These are phyloP conservation scores for Anolis carolinensis DNA, from an alignment of 2,113 vertebrate species.

Conservation along the genomic window DNA sequence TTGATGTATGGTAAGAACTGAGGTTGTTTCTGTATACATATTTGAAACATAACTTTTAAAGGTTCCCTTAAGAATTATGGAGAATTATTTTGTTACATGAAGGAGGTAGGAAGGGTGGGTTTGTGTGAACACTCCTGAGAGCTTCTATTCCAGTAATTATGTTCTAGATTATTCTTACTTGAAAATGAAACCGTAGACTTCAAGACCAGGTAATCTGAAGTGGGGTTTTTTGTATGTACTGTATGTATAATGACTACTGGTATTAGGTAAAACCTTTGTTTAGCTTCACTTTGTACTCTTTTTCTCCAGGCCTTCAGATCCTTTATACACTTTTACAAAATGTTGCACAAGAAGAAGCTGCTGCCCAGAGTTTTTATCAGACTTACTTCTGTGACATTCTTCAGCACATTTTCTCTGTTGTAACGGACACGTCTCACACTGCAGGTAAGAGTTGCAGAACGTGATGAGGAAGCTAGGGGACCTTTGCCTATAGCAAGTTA, in stretches of 20 bases:
- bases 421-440: constrained; percentile 98
- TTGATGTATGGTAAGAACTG: no score
- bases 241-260: no score
- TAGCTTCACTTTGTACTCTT: background rate
- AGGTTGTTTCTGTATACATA: no score
- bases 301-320: constrained; percentile 89
- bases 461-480: background rate
- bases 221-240: background rate
- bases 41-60: no score
- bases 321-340: constrained; percentile 97
- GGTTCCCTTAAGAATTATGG: background rate
- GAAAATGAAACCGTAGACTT: background rate
- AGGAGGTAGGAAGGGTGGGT: background rate
- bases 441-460: constrained; percentile 81
- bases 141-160: background rate
- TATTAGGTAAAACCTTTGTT: fast-evolving
- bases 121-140: background rate
- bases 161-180: background rate
- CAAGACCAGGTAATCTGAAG: no score
- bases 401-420: constrained; percentile 98
- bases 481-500: background rate
- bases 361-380: constrained; percentile 98
- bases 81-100: fast-evolving
- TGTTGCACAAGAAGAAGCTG: constrained; percentile 95
- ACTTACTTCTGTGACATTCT: constrained; percentile 98